Conservation (phyloP, 2,888 invertebrate species). For the Lycia hirtaria region DNA sequence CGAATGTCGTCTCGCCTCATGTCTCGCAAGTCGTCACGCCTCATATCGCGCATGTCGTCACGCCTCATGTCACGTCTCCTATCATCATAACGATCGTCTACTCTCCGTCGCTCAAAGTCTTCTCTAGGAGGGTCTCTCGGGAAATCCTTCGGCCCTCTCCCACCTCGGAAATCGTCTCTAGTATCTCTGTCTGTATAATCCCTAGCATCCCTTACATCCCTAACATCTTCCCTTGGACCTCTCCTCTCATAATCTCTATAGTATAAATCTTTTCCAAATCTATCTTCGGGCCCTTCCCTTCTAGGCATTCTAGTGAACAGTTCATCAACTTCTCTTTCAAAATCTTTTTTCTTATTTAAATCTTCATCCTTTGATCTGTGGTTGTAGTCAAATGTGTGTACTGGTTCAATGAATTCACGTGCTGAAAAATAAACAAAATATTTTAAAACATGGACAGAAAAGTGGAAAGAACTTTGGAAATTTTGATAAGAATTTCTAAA, state of each 20-base stretch:
- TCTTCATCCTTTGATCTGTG: slow-evolving; percentile 84
- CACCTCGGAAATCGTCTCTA: slow-evolving; percentile 24
- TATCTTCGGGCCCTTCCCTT: slow-evolving; percentile 53
- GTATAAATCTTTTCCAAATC: slow-evolving; percentile 54
- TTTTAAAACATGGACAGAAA: background rate
- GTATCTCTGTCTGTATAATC: slow-evolving; percentile 38
- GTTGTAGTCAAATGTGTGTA: slow-evolving; percentile 89
- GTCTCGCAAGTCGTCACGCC: slow-evolving; percentile 36
- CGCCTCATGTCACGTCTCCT: slow-evolving; percentile 40
- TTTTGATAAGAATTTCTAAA: background rate
- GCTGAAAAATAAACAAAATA: slow-evolving; percentile 57
- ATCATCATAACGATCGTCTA: slow-evolving; percentile 51
- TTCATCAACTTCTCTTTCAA: slow-evolving; percentile 71
- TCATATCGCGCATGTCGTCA: slow-evolving; percentile 46
- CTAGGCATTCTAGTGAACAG: slow-evolving; percentile 63
- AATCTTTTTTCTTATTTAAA: slow-evolving; percentile 59
- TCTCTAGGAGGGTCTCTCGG: slow-evolving; percentile 40
- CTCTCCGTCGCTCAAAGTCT: slow-evolving; percentile 48
- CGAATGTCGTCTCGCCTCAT: slow-evolving; percentile 20
- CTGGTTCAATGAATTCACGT: slow-evolving; percentile 86
- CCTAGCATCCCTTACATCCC: slow-evolving; percentile 33
- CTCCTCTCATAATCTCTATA: slow-evolving; percentile 56
- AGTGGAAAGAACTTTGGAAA: background rate
- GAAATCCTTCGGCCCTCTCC: slow-evolving; percentile 31
- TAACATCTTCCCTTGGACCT: slow-evolving; percentile 51